Percentiles rank a stretch among this genome's conserved stretches.
Conservation (phyloP, 2,888 invertebrate genomes). For the Thysanoteuthis rhombus region DNA sequence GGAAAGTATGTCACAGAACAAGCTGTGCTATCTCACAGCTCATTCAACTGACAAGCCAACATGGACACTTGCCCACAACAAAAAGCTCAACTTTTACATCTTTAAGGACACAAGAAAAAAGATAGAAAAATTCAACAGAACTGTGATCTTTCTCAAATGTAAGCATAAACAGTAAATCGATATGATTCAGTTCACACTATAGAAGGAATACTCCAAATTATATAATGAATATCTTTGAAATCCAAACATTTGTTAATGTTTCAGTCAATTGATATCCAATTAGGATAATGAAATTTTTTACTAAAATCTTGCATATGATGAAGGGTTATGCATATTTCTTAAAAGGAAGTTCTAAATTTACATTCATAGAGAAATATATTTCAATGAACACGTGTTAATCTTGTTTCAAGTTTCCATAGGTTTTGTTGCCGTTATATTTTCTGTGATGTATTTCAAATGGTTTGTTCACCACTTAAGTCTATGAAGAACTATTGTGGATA, state of each 20-base stretch:
- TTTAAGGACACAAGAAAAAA: background rate
- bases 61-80: background rate
- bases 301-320: too few relatives aligned
- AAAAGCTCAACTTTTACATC: background rate
- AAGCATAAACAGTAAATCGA: background rate
- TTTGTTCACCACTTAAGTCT: too few relatives aligned
- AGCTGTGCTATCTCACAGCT: background rate
- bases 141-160: background rate
- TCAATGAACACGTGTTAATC: too few relatives aligned
- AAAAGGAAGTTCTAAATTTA: too few relatives aligned
- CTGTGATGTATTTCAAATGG: too few relatives aligned
- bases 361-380: too few relatives aligned
- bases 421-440: too few relatives aligned
- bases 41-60: slow-evolving; percentile 12
- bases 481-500: too few relatives aligned
- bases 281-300: background rate
- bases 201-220: background rate
- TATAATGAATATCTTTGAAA: background rate
- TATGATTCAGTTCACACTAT: background rate
- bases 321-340: too few relatives aligned
- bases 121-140: background rate
- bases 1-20: background rate
- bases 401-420: too few relatives aligned
- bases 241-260: background rate
- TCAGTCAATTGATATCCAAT: background rate